phyloP scores from a whole-genome alignment of 64 coral and sea anemone genomes.

The Catalaphyllia jardinei region DNA sequence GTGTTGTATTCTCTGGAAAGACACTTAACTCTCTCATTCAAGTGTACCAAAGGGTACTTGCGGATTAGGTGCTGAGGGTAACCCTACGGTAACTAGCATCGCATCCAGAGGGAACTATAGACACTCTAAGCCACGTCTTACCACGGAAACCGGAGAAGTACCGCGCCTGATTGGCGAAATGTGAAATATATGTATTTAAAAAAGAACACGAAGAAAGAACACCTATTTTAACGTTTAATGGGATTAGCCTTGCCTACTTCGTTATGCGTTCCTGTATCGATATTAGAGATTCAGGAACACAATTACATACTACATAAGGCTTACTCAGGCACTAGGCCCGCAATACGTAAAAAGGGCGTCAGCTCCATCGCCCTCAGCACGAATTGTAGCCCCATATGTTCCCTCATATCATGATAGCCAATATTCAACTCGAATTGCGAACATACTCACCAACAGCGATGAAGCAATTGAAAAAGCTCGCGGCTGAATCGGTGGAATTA shows the following conservation, averaged over 20 bases:
- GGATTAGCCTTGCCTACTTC: too few species aligned
- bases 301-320: too few species aligned
- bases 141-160: background rate
- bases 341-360: too few species aligned
- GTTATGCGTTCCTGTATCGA: too few species aligned
- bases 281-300: too few species aligned
- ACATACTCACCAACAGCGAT: slow-evolving; percentile 54
- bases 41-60: background rate
- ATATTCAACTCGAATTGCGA: background rate
- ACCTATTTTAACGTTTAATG: too few species aligned
- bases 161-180: background rate
- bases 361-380: too few species aligned
- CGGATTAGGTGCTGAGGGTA: background rate
- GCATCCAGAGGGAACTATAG: background rate
- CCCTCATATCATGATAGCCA: too few species aligned
- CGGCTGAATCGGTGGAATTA: slow-evolving; percentile 85
- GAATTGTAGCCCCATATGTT: too few species aligned
- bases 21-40: background rate
- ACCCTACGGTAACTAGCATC: background rate
- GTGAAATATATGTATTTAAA: too few species aligned
- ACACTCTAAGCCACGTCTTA: background rate
- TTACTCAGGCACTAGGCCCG: too few species aligned
- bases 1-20: background rate
- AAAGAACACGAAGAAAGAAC: too few species aligned
- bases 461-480: slow-evolving; percentile 98